Conservation (phyloP, 1,140 invertebrate species). For the Leptestheria dahalacensis region DNA sequence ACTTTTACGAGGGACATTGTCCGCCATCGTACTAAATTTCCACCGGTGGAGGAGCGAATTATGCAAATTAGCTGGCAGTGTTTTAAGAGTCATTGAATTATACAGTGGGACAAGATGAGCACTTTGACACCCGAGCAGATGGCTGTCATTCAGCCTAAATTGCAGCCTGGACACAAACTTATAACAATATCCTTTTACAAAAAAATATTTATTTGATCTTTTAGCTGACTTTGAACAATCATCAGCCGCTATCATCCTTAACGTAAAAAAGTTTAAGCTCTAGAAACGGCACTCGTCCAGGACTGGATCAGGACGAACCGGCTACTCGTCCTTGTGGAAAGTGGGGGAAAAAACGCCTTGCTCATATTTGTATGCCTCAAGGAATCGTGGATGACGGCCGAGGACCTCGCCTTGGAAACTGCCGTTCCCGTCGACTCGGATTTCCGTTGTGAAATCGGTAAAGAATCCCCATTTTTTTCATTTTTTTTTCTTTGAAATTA, state of each 20-base stretch:
- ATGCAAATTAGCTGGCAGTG: no score
- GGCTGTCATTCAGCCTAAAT: background rate
- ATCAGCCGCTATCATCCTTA: constrained; percentile 16
- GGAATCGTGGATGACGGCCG: constrained; percentile 43
- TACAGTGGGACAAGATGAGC: background rate
- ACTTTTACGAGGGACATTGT: no score
- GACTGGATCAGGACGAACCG: constrained; percentile 36
- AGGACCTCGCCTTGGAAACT: constrained; percentile 52
- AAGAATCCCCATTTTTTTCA: constrained; percentile 18
- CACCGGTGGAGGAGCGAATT: no score
- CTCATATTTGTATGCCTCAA: constrained; percentile 43
- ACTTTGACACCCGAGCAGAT: background rate
- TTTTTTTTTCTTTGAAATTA: constrained; percentile 17
- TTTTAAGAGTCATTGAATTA: background rate
- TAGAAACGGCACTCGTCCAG: constrained; percentile 37
- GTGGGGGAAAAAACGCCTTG: constrained; percentile 42
- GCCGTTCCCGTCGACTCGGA: constrained; percentile 55
- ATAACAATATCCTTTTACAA: constrained; percentile 16
- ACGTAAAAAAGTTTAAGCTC: constrained; percentile 14
- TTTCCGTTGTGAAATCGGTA: constrained; percentile 59
- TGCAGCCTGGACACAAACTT: constrained; percentile 6
- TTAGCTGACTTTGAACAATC: background rate
- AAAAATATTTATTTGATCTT: background rate
- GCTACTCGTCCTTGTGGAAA: constrained; percentile 49
- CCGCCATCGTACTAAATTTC: no score